phyloP scores from a whole-genome alignment of 2,888 invertebrate species.

The Hypena proboscidalis region DNA sequence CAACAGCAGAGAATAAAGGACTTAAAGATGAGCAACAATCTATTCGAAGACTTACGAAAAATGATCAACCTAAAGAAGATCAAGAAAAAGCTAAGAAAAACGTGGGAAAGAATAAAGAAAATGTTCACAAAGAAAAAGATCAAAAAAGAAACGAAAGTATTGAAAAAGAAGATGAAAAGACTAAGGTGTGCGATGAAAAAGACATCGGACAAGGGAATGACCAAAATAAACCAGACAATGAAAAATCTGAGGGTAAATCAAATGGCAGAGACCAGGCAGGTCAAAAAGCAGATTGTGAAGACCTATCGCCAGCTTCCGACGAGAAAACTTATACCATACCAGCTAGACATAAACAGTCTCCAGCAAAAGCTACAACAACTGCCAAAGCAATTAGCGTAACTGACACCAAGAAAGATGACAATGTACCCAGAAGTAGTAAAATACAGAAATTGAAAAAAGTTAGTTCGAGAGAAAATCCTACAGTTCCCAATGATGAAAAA shows the following conservation, averaged over 20 bases:
- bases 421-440: too few relatives aligned
- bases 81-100: not conserved
- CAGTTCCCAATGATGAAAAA: too few relatives aligned
- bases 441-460: too few relatives aligned
- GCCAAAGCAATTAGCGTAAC: not conserved
- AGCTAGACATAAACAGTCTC: not conserved
- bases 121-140: not conserved
- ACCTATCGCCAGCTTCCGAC: not conserved
- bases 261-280: not conserved
- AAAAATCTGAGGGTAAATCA: not conserved
- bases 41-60: not conserved
- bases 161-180: not conserved
- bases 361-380: not conserved
- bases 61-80: not conserved
- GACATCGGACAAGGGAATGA: not conserved
- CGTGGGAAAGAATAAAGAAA: not conserved
- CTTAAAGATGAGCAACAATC: too few relatives aligned
- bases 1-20: too few relatives aligned
- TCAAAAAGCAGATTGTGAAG: too few relatives aligned
- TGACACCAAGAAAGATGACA: too few relatives aligned
- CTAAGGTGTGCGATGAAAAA: too few relatives aligned
- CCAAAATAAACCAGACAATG: not conserved
- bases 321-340: slow-evolving; percentile 3
- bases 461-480: too few relatives aligned
- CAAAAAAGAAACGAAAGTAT: not conserved